Percentiles rank a stretch among this genome's conserved stretches.
Evolutionary conservation across 2,888 invertebrate species (phyloP).

Genomic region (Venustoraphidia nigricollis): DNA sequence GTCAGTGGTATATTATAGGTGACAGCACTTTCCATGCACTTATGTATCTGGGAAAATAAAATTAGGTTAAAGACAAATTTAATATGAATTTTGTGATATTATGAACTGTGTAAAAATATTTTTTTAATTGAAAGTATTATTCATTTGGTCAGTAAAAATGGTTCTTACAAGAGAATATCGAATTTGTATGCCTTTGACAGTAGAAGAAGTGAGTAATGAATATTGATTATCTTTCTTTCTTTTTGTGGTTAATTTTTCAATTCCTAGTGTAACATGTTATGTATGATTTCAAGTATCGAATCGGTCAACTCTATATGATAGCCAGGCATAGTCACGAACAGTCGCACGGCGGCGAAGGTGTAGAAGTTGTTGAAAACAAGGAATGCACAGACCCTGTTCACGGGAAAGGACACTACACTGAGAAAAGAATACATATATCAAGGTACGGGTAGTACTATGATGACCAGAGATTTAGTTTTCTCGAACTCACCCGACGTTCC

Average conservation of each 20-base stretch:
- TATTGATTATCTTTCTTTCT: slow-evolving; percentile 3
- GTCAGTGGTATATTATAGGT: too few relatives aligned
- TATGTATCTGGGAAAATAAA: too few relatives aligned
- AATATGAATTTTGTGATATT: too few relatives aligned
- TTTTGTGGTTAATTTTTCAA: slow-evolving; percentile 4
- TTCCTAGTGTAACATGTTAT: slow-evolving; percentile 5
- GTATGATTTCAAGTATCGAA: slow-evolving; percentile 52
- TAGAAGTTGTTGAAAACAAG: slow-evolving; percentile 76
- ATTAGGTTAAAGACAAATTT: too few relatives aligned
- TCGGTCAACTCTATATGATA: slow-evolving; percentile 90
- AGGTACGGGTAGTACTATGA: slow-evolving; percentile 35
- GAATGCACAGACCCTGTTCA: slow-evolving; percentile 62
- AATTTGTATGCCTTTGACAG: slow-evolving; percentile 83
- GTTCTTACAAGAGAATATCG: slow-evolving; percentile 78
- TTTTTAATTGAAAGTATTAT: too few relatives aligned
- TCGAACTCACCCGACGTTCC: too few relatives aligned
- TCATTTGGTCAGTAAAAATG: slow-evolving; percentile 33
- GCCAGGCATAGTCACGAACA: slow-evolving; percentile 86
- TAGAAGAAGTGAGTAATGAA: slow-evolving; percentile 61
- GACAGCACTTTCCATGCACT: too few relatives aligned
- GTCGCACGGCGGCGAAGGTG: slow-evolving; percentile 78
- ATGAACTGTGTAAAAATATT: too few relatives aligned
- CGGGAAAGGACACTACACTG: slow-evolving; percentile 77
- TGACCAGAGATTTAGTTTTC: not conserved
- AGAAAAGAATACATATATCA: slow-evolving; percentile 79